Percentiles rank a stretch among this genome's conserved stretches.
phyloP scores from a whole-genome alignment of 2,113 vertebrate species.

The Poecile atricapillus region DNA sequence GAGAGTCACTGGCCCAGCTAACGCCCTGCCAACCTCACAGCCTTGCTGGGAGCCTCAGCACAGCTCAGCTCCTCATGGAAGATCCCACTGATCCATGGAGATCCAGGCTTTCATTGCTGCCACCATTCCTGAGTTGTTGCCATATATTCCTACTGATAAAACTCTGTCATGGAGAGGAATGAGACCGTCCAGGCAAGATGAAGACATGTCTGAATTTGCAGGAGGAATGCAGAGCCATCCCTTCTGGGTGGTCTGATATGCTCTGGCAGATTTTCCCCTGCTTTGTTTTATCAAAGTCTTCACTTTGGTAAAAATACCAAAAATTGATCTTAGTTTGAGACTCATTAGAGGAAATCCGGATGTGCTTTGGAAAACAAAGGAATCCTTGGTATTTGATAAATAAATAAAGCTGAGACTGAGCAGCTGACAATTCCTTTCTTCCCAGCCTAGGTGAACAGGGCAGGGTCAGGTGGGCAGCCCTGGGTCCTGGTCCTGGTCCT shows the following conservation, averaged over 20 bases:
- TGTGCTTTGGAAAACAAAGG: neutral
- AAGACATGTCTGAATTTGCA: neutral
- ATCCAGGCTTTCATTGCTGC: neutral
- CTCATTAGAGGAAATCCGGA: neutral
- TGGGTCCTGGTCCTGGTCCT: too few species aligned
- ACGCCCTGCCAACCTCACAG: neutral
- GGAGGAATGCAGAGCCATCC: neutral
- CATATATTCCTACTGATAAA: accelerated
- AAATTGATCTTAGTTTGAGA: neutral
- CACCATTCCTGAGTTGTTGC: neutral
- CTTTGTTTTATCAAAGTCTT: neutral
- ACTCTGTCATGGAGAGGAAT: neutral
- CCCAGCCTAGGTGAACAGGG: accelerated
- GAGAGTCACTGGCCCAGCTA: neutral
- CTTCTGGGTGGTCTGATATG: neutral
- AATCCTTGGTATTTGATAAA: neutral
- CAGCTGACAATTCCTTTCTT: neutral
- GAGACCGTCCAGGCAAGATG: neutral
- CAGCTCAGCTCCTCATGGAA: neutral
- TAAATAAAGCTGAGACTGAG: neutral
- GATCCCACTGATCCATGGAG: neutral
- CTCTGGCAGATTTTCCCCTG: neutral
- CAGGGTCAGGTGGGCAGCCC: accelerated
- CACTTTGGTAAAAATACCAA: neutral
- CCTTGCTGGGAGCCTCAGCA: neutral